Evolutionary conservation across 2,797 vertebrate species (phyloP), one percentile per base, ranked within the genome.

Genomic region (Lagorchestes hirsutus): DNA sequence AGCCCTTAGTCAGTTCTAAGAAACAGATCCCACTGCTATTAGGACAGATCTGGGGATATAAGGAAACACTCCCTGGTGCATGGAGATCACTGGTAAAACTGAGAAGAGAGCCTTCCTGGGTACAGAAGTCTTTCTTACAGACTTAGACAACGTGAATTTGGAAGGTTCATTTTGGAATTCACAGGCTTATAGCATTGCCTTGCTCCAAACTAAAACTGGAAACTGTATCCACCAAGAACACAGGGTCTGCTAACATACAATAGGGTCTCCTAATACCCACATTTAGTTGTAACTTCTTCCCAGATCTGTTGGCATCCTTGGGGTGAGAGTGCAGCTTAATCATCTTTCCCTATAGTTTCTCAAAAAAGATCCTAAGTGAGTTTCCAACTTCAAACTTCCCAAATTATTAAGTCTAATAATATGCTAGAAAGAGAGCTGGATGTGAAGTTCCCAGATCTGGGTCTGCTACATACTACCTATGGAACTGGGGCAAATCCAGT

Each of bases 21-120:
- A 96, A 97, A 95, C 52, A 0, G 0, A 91, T 96, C 96, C 95
- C 96, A 96, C 93, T 0, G 93, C 97, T 98, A 98, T 98, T 98
- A 97, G 98, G 98, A 98, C 98, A 99, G 98, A 98, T 96, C 98
- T 97, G 98, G 98, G 97, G 97, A 98, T 98, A 97, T 97, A 96
- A 98, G 98, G 98, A 98, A 96, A 97, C 91, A 67, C 97, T 96
- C 96, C 94, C 97, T 96, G 96, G 93, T 96, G 96, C 93, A 97
- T 97, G 97, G 22, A 82, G 74, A 82, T 10, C 22, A 96, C 96
- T 96, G 98, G 90, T 59, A 95, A 97, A 96, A 96, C 95, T 90
- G 94, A 93, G 91, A 95, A 59, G 94, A 97, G 95, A 93, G 59
- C 28, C 74, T 55, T 91, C 93, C 95, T 0, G 0, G 67, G 54